Evolutionary conservation across 2,113 vertebrate species (phyloP).

Genomic region (Catharus minimus): DNA sequence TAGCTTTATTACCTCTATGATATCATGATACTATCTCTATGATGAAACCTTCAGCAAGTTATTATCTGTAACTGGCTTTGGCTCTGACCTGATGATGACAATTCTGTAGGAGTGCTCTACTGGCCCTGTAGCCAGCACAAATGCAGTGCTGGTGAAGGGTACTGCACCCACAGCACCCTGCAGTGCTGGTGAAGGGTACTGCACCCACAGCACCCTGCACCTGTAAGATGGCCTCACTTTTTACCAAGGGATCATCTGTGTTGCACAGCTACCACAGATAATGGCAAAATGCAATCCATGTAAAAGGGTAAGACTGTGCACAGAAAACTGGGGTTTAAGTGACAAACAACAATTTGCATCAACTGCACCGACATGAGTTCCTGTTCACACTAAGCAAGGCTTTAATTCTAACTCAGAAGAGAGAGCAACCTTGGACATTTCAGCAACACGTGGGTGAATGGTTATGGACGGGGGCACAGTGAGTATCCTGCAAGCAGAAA

Average conservation of each 20-base stretch:
- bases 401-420: background rate
- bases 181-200: too few relatives aligned
- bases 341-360: background rate
- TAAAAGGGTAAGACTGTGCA: background rate
- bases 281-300: background rate
- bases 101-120: background rate
- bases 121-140: background rate
- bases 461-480: background rate
- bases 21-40: background rate
- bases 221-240: background rate
- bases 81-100: background rate
- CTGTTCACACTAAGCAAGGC: background rate
- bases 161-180: background rate
- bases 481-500: background rate
- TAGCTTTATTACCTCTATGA: background rate
- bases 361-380: accelerated
- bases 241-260: background rate
- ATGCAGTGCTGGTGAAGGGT: accelerated
- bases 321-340: background rate
- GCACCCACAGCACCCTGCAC: background rate
- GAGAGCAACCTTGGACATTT: background rate
- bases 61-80: background rate
- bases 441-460: background rate
- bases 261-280: background rate
- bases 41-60: background rate